Conservation (phyloP, 2,888 invertebrate genomes). For the Cactoblastis cactorum region DNA sequence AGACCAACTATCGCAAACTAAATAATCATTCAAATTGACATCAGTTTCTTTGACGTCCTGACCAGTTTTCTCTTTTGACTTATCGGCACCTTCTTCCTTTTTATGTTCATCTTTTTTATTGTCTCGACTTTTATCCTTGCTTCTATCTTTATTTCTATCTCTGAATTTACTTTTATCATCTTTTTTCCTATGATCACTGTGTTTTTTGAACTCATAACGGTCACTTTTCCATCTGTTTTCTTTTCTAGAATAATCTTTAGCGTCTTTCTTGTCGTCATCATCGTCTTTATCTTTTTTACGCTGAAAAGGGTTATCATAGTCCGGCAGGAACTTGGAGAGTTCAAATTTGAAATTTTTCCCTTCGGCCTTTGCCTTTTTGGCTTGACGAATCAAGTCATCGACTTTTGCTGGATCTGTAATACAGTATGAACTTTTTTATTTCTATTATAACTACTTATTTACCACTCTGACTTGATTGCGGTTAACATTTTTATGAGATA, state of each 20-base stretch:
- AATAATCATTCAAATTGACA: conserved; percentile 61
- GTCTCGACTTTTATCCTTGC: conserved; percentile 22
- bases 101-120: conserved; percentile 24
- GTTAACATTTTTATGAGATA: no score
- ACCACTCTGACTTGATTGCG: no score
- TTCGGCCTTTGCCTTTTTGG: conserved; percentile 62
- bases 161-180: conserved; percentile 32
- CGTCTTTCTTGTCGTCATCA: conserved; percentile 31
- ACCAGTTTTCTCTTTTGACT: conserved; percentile 14
- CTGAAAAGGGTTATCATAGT: conserved; percentile 71
- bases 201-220: conserved; percentile 21
- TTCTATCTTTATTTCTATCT: conserved; percentile 28
- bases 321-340: conserved; percentile 62
- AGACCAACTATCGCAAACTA: conserved; percentile 74
- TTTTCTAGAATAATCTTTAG: conserved; percentile 26
- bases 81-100: conserved; percentile 23
- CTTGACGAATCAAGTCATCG: conserved; percentile 65
- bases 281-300: conserved; percentile 48
- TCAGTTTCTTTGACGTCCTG: conserved; percentile 49
- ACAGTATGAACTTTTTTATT: no score
- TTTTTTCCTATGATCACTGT: conserved; percentile 27
- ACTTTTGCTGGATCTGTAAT: conserved; percentile 61
- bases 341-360: conserved; percentile 68
- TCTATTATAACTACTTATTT: no score
- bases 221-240: conserved; percentile 24